These are phyloP conservation scores for Pseudochirops corinnae DNA, from an alignment of 2,797 vertebrate genomes.

Conservation along the genomic window DNA sequence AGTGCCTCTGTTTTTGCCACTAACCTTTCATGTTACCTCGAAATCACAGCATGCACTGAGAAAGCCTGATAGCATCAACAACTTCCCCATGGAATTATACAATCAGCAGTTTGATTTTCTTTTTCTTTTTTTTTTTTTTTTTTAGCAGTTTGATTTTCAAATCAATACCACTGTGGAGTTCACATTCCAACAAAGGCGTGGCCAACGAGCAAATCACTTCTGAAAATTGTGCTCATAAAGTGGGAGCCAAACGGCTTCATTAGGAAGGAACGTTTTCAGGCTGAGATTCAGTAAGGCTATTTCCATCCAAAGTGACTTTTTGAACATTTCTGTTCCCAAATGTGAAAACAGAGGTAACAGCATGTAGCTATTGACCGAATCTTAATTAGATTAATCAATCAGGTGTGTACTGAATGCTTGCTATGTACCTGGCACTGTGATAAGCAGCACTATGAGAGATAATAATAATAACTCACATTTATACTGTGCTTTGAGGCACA, in stretches of 20 bases:
- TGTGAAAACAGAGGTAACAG: not conserved
- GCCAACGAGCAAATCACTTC: slow-evolving; percentile 38
- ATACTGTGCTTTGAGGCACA: not conserved
- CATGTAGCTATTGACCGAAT: slow-evolving; percentile 13
- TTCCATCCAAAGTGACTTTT: not conserved
- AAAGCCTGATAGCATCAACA: not conserved
- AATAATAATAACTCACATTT: not conserved
- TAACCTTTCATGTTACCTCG: not conserved
- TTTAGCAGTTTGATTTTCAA: slow-evolving; percentile 57
- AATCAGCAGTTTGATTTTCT: slow-evolving; percentile 54
- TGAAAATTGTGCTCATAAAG: slow-evolving; percentile 44
- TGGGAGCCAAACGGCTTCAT: slow-evolving; percentile 47
- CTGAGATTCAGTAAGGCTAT: slow-evolving; percentile 1
- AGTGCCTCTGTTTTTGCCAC: not conserved
- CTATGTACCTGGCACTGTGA: not conserved
- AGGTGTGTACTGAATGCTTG: not conserved
- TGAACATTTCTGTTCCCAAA: not conserved
- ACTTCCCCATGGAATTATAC: slow-evolving; percentile 18
- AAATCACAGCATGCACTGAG: not conserved
- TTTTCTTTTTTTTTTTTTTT: too few relatives aligned
- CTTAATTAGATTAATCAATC: slow-evolving; percentile 8
- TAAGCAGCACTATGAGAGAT: slow-evolving; percentile 5
- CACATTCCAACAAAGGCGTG: slow-evolving; percentile 25
- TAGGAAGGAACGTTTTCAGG: slow-evolving; percentile 25
- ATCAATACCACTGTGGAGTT: slow-evolving; percentile 51